These are phyloP conservation scores for Chrysotoxum bicinctum DNA, from an alignment of 2,888 invertebrate genomes.

Conservation along the genomic window DNA sequence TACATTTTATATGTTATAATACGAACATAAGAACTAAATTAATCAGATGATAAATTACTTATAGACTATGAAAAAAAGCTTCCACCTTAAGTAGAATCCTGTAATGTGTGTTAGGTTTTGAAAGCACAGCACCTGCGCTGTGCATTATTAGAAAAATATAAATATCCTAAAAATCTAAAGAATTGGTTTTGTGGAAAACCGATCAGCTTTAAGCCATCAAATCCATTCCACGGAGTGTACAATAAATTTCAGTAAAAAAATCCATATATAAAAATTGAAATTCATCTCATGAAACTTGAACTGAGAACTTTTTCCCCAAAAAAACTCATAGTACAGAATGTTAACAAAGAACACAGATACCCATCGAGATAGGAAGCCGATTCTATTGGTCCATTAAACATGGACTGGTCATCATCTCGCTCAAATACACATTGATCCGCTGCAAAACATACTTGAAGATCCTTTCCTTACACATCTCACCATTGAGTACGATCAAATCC, in stretches of 20 bases:
- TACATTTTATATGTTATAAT: neutral
- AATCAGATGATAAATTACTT: conserved; percentile 56
- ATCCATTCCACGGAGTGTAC: neutral
- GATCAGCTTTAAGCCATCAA: neutral
- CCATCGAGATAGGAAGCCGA: neutral
- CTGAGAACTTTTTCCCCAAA: neutral
- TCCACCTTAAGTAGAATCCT: conserved; percentile 25
- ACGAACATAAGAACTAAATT: neutral
- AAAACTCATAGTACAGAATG: neutral
- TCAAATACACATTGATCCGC: conserved; percentile 78
- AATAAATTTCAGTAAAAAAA: neutral
- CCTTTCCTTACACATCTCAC: conserved; percentile 79
- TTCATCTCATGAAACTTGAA: neutral
- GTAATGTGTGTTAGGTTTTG: conserved; percentile 18
- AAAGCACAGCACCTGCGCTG: conserved; percentile 38
- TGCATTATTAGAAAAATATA: conserved; percentile 61
- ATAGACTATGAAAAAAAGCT: conserved; percentile 29
- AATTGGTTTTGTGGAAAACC: neutral
- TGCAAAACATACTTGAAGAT: conserved; percentile 79
- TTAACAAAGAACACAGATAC: neutral
- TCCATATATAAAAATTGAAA: too few relatives aligned
- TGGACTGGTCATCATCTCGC: conserved; percentile 75
- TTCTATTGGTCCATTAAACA: conserved; percentile 79
- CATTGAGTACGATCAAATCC: conserved; percentile 80
- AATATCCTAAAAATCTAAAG: conserved; percentile 44